A percentile compares a stretch with the other conserved stretches of the same genome.
phyloP scores from a whole-genome alignment of 2,888 invertebrate species.

The Tupiocoris notatus region DNA sequence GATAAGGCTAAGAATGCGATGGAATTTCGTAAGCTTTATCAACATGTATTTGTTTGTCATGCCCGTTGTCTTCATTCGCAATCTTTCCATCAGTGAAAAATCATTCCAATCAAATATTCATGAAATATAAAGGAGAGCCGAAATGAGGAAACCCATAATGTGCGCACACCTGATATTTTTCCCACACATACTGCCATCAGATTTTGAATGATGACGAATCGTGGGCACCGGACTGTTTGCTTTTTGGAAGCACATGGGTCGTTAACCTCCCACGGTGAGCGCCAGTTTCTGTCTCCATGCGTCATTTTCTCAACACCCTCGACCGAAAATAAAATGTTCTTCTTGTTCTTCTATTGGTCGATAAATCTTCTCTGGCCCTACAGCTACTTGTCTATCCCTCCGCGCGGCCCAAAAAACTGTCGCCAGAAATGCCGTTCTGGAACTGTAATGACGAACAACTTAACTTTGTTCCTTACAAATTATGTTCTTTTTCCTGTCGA shows the following conservation, averaged over 20 bases:
- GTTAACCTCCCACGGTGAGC: not conserved
- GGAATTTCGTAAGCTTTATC: too few species aligned
- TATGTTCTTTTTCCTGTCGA: not conserved
- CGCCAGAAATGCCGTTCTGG: not conserved
- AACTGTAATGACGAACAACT: not conserved
- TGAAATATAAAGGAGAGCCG: too few species aligned
- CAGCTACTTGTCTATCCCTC: too few species aligned
- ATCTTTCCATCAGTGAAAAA: too few species aligned
- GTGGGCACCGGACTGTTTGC: not conserved
- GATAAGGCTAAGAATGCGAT: too few species aligned
- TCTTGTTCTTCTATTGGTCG: not conserved
- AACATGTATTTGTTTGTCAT: too few species aligned
- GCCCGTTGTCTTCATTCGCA: too few species aligned
- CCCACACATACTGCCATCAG: too few species aligned
- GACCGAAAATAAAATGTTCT: not conserved
- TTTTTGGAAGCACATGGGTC: not conserved
- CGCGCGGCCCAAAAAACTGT: not conserved
- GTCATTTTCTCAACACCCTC: not conserved
- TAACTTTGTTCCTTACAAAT: not conserved
- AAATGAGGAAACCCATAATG: too few species aligned
- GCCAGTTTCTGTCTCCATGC: not conserved
- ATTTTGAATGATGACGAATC: not conserved
- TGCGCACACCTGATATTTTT: too few species aligned
- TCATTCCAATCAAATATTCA: too few species aligned
- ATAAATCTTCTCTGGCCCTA: too few species aligned